A percentile compares a stretch with the other conserved stretches of the same genome.
These are phyloP conservation scores for Caenorhabditis doughertyi DNA, from an alignment of 2,888 invertebrate species.

Conservation along the genomic window DNA sequence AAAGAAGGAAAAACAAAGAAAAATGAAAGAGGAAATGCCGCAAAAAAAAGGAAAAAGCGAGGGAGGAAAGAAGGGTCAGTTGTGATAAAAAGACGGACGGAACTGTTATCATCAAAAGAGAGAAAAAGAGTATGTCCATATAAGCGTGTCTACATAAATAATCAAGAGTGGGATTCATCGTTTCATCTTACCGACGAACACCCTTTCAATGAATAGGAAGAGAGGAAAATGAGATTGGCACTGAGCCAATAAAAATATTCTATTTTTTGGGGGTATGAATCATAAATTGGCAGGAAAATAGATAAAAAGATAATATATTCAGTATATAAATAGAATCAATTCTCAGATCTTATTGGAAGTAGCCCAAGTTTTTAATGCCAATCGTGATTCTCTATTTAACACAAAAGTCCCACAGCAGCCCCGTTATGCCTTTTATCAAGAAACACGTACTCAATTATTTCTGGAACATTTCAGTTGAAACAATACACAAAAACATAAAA, in stretches of 20 bases:
- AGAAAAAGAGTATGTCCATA: conserved; percentile 11
- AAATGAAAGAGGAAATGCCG: conserved; percentile 23
- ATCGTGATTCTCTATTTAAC: too few relatives aligned
- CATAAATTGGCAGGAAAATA: too few relatives aligned
- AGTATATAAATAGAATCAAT: too few relatives aligned
- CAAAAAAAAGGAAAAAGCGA: conserved; percentile 13
- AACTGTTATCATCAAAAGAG: conserved; percentile 33
- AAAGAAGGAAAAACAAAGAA: conserved; percentile 24
- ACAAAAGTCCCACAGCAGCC: not conserved
- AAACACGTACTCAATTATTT: not conserved
- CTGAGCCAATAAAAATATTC: not conserved
- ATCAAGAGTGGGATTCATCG: conserved; percentile 27
- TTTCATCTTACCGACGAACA: conserved; percentile 45
- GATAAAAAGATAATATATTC: too few relatives aligned
- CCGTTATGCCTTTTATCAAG: not conserved
- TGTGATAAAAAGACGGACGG: conserved; percentile 42
- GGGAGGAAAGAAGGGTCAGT: conserved; percentile 34
- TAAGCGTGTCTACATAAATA: conserved; percentile 58
- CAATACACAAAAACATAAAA: conserved; percentile 3
- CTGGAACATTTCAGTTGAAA: not conserved
- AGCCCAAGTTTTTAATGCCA: too few relatives aligned
- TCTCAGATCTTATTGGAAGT: too few relatives aligned
- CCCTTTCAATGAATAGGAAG: not conserved
- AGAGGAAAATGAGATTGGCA: not conserved
- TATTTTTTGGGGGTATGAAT: not conserved